Base-by-base conservation (phyloP, 2,888 invertebrate species). In the Exephanes ischioxanthus region DNA sequence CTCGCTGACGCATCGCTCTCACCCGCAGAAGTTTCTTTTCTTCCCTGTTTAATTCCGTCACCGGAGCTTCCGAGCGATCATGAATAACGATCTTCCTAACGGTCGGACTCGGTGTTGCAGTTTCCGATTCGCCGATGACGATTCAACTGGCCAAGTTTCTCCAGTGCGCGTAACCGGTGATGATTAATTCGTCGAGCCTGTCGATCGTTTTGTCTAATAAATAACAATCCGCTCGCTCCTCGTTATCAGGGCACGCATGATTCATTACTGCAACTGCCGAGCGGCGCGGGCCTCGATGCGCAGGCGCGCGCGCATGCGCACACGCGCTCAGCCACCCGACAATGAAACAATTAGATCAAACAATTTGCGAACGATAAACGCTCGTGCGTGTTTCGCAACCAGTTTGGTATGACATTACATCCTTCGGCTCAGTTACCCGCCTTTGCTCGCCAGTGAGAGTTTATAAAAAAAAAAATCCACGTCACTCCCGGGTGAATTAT, bases 381-480 rank as follows among this genome's bases (percentile, higher is more conserved):
- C 55, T 66, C 80, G 71, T 78, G 76, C 61, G 82, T 83, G 80
- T 90, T 72, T 77, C 84, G 83, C 85, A 87, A 87, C 80, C 51
- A 76, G 53, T 53, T 85, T 48, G 85, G 87, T 85, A 85, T 84
- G 84, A 85, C 71, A 83, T 87, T 87, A 83, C 84, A 87, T 85
- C 75, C 80, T 72, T 76, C 51, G 33, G 41, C 53, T 66, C 33
- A 66, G 76, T 58, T 76, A 70, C 19, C 14, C 53, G 37, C 48
- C n/a, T 48, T 11, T 51, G 51, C 67, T 33, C 26, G 33, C 22
- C 30, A 55, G 48, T 19, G 33, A 16, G 33, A 55, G 58, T 76
- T 78, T 70, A 70, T 67, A 79, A 75, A 75, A 71, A 79, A 82
- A 78, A 78, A 71, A 79, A 82, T 80, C 70, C 63, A 71, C 81